Base-by-base conservation (phyloP, 2,113 vertebrate species). In the Grus americana region DNA sequence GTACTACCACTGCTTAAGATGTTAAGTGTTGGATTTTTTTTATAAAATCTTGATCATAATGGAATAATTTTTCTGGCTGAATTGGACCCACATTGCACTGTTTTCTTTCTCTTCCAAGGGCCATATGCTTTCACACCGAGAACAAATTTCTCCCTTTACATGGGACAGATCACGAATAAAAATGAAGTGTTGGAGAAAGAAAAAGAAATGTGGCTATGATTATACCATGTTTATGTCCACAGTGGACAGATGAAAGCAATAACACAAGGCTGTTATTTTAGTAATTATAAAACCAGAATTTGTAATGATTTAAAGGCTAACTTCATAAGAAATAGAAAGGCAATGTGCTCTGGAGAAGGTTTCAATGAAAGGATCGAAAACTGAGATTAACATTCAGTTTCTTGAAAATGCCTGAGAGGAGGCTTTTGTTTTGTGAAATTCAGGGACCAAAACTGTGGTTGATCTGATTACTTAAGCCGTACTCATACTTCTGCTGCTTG, bases 191-290 rank as follows among this genome's bases (percentile, higher is more conserved):
- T 96, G 80, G 78, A 95, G 66, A 81, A 93, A 95, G 72, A 94
- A 94, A 92, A 95, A 93, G 58, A 93, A 97, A 97, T 91, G 74
- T 95, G 95, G 78, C 73, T 94, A 36, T 95, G 94, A 95, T 95
- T 97, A 95, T 54, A 36, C 32, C 17, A 42, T 91, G 70, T 93
- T 89, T 94, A 91, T 92, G 84, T 90, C 91, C 95, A 88, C 55
- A 76, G 38, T 86, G 58, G 86, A 92, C 89, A 97, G 94, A 97
- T 91, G 96, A 97, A 97, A 95, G 46, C 74, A 95, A 96, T 97
- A 97, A 93, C n/a, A 81, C n/a, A 82, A 90, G 34, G 42, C 73
- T 95, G 95, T 87, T 97, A 93, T 85, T 95, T 93, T 90, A 95
- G 81, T 92, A 95, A 96, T 97, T 97, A 97, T 93, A 91, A 95